These are phyloP conservation scores for Brenthis hecate DNA, from an alignment of 2,888 invertebrate genomes.

Conservation along the genomic window DNA sequence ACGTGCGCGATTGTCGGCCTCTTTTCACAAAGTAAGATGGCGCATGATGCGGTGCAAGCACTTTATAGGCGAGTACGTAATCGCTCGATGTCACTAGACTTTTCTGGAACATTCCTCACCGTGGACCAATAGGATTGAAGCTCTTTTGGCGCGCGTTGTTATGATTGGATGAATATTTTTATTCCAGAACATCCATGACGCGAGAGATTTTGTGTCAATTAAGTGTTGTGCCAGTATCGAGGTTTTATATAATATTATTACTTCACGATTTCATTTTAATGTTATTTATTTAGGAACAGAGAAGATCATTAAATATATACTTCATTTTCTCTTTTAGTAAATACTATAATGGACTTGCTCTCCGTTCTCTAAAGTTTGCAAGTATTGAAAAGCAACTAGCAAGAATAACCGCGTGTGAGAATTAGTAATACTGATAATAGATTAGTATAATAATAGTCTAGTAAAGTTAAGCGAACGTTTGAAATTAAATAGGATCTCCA, in stretches of 20 bases:
- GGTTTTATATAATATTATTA: background rate
- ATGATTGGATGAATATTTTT: constrained; percentile 56
- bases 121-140: constrained; percentile 58
- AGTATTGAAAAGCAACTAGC: too few species aligned
- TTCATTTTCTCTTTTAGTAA: too few species aligned
- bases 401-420: too few species aligned
- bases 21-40: constrained; percentile 72
- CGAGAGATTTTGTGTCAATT: constrained; percentile 40
- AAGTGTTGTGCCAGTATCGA: constrained; percentile 5
- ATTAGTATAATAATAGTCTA: too few species aligned
- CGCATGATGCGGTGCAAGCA: constrained; percentile 50
- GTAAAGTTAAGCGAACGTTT: too few species aligned
- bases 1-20: constrained; percentile 79
- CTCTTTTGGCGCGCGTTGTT: constrained; percentile 42
- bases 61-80: constrained; percentile 56
- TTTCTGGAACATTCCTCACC: constrained; percentile 73
- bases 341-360: too few species aligned
- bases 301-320: too few species aligned
- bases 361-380: too few species aligned
- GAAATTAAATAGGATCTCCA: too few species aligned
- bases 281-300: background rate
- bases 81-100: constrained; percentile 64
- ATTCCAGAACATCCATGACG: constrained; percentile 37
- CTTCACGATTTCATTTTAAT: background rate
- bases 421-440: too few species aligned